Base-by-base conservation (phyloP, 1,140 invertebrate species). In the Caenorhabditis latens region DNA sequence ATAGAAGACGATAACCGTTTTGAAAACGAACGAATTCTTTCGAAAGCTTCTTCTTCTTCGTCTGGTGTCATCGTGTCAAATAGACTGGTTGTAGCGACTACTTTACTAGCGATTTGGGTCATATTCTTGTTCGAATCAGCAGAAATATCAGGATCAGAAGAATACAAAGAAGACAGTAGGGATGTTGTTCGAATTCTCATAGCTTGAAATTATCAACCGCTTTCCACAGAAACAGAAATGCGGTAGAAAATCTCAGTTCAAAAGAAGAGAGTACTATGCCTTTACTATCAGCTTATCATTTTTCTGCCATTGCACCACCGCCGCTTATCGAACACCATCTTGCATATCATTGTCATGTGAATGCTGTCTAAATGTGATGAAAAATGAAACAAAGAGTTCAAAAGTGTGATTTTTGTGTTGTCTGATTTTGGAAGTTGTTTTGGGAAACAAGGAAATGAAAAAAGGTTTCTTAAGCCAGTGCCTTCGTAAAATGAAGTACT, bases 391-490 rank as follows among this genome's bases (percentile, higher is more conserved):
- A 40, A 19, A 14, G 24, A 71, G 65, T 71, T 71, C 40, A 71
- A 71, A 71, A 71, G 65, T 71, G 40, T 71, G 65, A 71, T 71
- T 71, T 43, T 71, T 71, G 65, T 71, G 65, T 71, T 71, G 65
- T 71, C 65, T 71, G 65, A 46, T 46, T 71, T 63, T 63, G 61
- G 65, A 46, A 46, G 65, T 71, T 71, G 65, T 16, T 0, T 71
- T 16, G 42, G 4, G 2, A 46, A 71, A 71, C 42, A 71, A 43
- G 65, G 65, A 71, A 71, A 42, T 71, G 40, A n/a, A 16, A 16
- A 8, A 0, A 71, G 2, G 57, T 6, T 32, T 32, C 32, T 32
- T 32, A 32, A 32, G 32, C 32, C 32, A 32, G 32, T 32, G 32
- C 32, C 32, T 32, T 32, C 32, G 32, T 32, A 32, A 32, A 32